These are phyloP conservation scores for Drosophila neutralis DNA, from an alignment of 2,888 invertebrate species.

Conservation along the genomic window DNA sequence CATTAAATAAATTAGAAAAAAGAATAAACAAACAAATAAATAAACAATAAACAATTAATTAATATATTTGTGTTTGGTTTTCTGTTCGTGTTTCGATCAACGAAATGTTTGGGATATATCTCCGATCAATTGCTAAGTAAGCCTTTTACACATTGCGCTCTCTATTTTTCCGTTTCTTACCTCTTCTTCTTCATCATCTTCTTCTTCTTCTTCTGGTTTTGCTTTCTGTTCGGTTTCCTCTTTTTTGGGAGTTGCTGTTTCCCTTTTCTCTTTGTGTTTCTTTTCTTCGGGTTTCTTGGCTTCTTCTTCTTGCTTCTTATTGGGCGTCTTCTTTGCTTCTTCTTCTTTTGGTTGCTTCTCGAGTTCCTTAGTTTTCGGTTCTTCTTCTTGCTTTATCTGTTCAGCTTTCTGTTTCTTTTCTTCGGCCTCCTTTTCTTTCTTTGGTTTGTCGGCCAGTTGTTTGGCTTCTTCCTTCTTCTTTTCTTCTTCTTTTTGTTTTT, in stretches of 20 bases:
- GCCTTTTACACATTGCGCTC: not conserved
- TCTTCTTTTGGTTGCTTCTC: not conserved
- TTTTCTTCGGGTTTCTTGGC: not conserved
- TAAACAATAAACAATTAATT: not conserved
- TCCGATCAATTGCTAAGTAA: not conserved
- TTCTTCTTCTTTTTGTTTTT: slow-evolving; percentile 58
- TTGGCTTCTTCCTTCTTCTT: slow-evolving; percentile 8
- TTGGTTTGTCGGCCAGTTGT: not conserved
- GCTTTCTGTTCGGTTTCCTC: slow-evolving; percentile 1
- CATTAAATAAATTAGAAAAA: not conserved
- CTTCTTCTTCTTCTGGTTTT: not conserved
- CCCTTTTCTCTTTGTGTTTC: not conserved
- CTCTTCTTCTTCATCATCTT: not conserved
- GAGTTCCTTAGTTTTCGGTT: not conserved
- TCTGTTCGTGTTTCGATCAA: not conserved
- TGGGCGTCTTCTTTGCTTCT: not conserved
- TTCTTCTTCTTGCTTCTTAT: not conserved
- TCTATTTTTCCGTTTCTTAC: not conserved
- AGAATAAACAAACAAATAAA: not conserved
- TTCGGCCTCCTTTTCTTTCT: slow-evolving; percentile 8
- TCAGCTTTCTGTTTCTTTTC: slow-evolving; percentile 46
- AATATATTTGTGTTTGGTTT: not conserved
- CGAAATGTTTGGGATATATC: not conserved
- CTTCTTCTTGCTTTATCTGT: slow-evolving; percentile 19
- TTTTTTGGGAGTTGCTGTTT: not conserved